A percentile compares a stretch with the other conserved stretches of the same genome.
These are phyloP conservation scores for Toxotes chatareus DNA, from an alignment of 2,113 vertebrate genomes.

Conservation along the genomic window DNA sequence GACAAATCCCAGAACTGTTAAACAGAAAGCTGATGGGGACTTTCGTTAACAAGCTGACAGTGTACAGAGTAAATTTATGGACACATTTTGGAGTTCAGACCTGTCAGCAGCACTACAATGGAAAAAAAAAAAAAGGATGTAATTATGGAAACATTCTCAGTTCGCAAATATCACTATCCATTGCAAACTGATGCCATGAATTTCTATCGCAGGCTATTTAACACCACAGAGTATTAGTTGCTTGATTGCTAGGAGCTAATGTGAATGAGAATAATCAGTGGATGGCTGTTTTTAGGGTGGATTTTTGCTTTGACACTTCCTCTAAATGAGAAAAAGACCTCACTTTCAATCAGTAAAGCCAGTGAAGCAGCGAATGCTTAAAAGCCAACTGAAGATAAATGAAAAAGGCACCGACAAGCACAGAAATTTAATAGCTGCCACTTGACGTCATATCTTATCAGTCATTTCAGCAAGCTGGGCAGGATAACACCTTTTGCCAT, in stretches of 20 bases:
- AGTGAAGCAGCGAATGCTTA: conserved; percentile 52
- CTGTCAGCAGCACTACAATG: conserved; percentile 30
- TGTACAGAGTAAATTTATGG: conserved; percentile 27
- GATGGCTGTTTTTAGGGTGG: conserved; percentile 27
- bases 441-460: conserved; percentile 50
- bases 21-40: conserved; percentile 18
- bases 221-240: conserved; percentile 59
- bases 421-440: conserved; percentile 47
- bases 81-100: conserved; percentile 19
- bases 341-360: conserved; percentile 60
- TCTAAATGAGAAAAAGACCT: conserved; percentile 57
- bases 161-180: conserved; percentile 51
- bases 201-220: conserved; percentile 51
- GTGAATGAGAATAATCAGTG: conserved; percentile 60
- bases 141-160: conserved; percentile 46
- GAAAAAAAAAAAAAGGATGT: conserved; percentile 51
- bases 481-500: conserved; percentile 37
- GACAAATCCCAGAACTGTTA: conserved; percentile 24
- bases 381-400: conserved; percentile 49
- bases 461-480: conserved; percentile 24
- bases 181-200: conserved; percentile 33
- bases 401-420: conserved; percentile 42
- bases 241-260: conserved; percentile 60
- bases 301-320: conserved; percentile 58
- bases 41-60: conserved; percentile 10